These are phyloP conservation scores for Mesochorus sp. DNA, from an alignment of 2,888 invertebrate species.

Conservation along the genomic window DNA sequence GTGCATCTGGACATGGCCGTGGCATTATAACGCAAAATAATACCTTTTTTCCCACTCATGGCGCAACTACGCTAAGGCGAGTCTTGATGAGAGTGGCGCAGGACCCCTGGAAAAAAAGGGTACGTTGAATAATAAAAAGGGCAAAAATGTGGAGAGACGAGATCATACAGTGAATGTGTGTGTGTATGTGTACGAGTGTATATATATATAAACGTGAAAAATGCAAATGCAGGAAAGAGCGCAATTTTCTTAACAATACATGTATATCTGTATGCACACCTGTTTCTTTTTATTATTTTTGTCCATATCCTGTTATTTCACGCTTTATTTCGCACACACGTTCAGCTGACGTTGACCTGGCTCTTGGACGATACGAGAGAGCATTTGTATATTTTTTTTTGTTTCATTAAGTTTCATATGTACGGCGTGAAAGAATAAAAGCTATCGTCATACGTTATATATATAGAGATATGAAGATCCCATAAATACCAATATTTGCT, in stretches of 20 bases:
- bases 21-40: slow-evolving; percentile 11
- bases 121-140: not conserved
- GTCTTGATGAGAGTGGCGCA: not conserved
- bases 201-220: slow-evolving; percentile 43
- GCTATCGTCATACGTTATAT: no score
- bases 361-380: not conserved
- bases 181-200: not conserved
- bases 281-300: not conserved
- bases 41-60: not conserved
- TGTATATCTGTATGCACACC: not conserved
- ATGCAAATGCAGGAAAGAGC: slow-evolving; percentile 58
- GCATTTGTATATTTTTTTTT: not conserved
- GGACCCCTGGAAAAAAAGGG: slow-evolving; percentile 2
- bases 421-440: no score
- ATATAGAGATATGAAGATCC: no score
- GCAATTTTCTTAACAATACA: slow-evolving; percentile 54
- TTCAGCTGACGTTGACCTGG: not conserved
- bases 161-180: no score
- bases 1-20: no score
- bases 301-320: not conserved
- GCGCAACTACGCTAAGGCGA: not conserved
- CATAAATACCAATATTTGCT: no score
- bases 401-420: no score
- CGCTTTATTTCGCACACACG: not conserved
- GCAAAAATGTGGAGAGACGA: no score